Conservation (phyloP, 1,140 invertebrate species). For the Pectinophora gossypiella region DNA sequence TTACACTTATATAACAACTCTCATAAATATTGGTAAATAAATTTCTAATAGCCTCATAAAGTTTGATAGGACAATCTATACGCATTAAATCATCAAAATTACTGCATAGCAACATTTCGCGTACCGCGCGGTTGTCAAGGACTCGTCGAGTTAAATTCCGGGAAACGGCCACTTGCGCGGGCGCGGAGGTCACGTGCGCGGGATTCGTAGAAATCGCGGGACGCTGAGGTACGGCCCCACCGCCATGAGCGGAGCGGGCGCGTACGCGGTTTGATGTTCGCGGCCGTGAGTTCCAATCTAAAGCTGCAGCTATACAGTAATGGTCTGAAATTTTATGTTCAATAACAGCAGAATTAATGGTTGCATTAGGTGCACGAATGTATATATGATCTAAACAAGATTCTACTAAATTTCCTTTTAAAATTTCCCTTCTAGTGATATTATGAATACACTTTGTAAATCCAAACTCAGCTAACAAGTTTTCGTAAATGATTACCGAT, state of each 20-base stretch:
- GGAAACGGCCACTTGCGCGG: too few species aligned
- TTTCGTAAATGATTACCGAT: conserved; percentile 12
- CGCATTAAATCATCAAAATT: conserved; percentile 7
- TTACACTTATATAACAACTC: conserved; percentile 1
- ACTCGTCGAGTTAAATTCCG: not conserved
- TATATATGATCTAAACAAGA: conserved; percentile 19
- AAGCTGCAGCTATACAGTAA: not conserved
- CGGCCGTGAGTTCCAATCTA: too few species aligned
- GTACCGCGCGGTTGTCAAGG: not conserved
- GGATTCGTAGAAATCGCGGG: not conserved
- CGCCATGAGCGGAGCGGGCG: not conserved
- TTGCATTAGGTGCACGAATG: not conserved
- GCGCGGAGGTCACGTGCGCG: too few species aligned
- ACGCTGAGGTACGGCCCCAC: not conserved
- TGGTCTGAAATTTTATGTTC: conserved; percentile 17
- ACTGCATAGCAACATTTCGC: conserved; percentile 7
- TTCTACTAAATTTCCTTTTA: conserved; percentile 7
- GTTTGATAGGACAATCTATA: conserved; percentile 9
- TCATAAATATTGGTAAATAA: conserved; percentile 11
- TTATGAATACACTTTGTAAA: conserved; percentile 17
- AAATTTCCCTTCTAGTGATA: conserved; percentile 12
- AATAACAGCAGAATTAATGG: conserved; percentile 12
- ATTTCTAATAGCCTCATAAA: conserved; percentile 1
- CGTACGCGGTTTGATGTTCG: too few species aligned
- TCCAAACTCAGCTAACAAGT: conserved; percentile 13